phyloP scores from a whole-genome alignment of 2,797 vertebrate species.

The Dendrocincla tyrannina region DNA sequence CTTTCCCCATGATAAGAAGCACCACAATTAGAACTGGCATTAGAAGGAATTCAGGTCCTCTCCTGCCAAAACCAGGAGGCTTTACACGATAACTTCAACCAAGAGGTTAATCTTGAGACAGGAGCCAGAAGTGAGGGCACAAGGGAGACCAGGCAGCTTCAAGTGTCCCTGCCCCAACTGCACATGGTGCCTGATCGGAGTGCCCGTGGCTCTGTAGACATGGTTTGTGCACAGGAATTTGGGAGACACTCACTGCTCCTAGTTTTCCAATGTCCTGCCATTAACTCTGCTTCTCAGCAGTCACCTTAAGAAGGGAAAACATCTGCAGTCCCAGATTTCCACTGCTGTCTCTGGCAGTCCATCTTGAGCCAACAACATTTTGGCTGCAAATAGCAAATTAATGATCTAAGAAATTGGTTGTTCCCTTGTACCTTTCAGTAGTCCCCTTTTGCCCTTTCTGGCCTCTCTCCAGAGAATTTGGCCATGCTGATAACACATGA shows the following conservation, averaged over 20 bases:
- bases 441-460: background rate
- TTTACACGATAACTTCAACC: background rate
- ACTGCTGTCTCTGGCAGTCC: background rate
- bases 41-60: background rate
- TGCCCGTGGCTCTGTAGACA: background rate
- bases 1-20: background rate
- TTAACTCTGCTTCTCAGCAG: background rate
- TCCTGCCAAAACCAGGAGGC: background rate
- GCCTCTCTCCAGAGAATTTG: background rate
- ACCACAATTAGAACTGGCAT: background rate
- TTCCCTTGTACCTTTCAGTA: background rate
- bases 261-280: background rate
- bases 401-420: conserved; percentile 15
- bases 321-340: conserved; percentile 10
- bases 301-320: background rate
- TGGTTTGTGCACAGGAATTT: accelerated
- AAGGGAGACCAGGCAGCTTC: background rate
- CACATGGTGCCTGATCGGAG: background rate
- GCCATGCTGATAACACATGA: background rate
- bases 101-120: background rate
- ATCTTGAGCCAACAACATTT: background rate
- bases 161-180: background rate
- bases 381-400: background rate
- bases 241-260: background rate
- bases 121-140: background rate